Evolutionary conservation across 2,888 invertebrate species (phyloP), one percentile per base, ranked within the genome.

Genomic region (Galerucella nymphaeae): DNA sequence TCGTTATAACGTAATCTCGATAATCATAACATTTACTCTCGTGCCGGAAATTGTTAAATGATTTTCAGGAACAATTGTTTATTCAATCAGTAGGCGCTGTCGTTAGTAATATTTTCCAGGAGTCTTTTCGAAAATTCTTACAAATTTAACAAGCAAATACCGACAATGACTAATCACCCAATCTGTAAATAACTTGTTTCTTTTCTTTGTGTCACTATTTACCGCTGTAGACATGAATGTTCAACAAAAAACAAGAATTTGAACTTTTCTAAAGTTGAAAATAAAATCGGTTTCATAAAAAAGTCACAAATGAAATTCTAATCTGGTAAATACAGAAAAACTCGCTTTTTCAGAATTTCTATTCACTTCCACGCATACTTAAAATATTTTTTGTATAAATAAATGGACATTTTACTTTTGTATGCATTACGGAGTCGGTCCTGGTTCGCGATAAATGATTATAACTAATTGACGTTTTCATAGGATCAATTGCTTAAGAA

Each of bases 21-120:
- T 61, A 61, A 62, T 62, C 42, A 62, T 42, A 62, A 62, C 42
- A 42, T 62, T 62, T 62, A 65, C 30, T 65, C 50, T 14, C 53
- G 23, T 65, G 53, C 65, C 65, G 65, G 65, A 65, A 53, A 65
- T 38, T 55, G 55, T 65, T 65, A 38, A 65, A 65, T 18, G 48
- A 65, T 30, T 65, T 65, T 65, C 53, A 38, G 16, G 65, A 53
- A 65, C 53, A 53, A 41, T 65, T 53, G 65, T 64, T 64, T 64
- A 64, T 23, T 18, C n/a, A 55, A 65, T 65, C 53, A 38, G 30
- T 38, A 16, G 65, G 65, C 38, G 61, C 50, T 65, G 65, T 38
- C 53, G 53, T 65, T 65, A 30, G 10, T 65, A 53, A 65, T 65
- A 18, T 16, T 41, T 65, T 55, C 65, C 53, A 53, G 53, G 65